Base-by-base conservation (phyloP, 2,888 invertebrate species). In the Zelleria hepariella region DNA sequence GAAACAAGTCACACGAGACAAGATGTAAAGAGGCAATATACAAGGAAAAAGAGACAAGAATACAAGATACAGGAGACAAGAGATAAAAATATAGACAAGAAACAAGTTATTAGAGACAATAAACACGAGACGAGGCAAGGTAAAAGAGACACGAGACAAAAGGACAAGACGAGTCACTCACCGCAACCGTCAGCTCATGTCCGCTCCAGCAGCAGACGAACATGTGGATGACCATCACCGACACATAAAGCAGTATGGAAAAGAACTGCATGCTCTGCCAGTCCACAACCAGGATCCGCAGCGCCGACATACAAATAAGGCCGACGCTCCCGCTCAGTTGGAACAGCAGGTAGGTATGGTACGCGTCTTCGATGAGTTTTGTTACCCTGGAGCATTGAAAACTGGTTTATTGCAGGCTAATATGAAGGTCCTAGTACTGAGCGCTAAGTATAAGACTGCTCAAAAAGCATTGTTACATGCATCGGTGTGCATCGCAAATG, bases 151-250 rank as follows among this genome's bases (percentile, higher is more conserved):
- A 20, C n/a, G 21, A 49, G 20, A 4, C 6, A 49, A 4, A n/a
- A 18, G 3, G 21, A 18, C 6, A 20, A 1, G 15, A 6, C 32
- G 18, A 42, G 3, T n/a, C 58, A 73, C 75, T 72, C 64, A 84
- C 85, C 42, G 76, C 78, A n/a, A 79, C 78, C 18, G 86, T 89
- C 55, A 91, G 79, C 59, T 85, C 82, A 59, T 91, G 86, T 0
- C 91, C 91, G 65, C 90, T 90, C 81, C 88, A 90, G 64, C 91
- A 91, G 62, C 87, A 84, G 1, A 90, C 74, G 60, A 82, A 89
- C 8, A 90, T 75, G 67, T 91, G 90, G 61, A 86, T 75, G 42
- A 87, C 80, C 78, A 91, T 90, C 20, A 90, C 86, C 0, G 74
- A 66, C 54, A 91, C 52, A 67, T 86, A 87, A 42, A 68, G 77